Base-by-base conservation (phyloP, 2,797 vertebrate genomes). In the Chaetodon trifasciatus region DNA sequence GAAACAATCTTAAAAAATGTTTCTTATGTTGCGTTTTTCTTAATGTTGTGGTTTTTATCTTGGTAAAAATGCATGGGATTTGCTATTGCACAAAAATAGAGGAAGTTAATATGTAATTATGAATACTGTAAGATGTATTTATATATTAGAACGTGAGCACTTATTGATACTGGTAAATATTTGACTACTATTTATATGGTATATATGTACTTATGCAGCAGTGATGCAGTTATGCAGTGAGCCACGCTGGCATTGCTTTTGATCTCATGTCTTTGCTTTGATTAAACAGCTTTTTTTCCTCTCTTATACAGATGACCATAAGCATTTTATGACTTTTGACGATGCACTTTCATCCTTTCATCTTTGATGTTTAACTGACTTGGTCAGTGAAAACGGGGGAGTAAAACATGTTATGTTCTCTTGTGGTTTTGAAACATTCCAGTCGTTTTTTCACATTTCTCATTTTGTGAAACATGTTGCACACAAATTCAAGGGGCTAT, bases 41-140 rank as follows among this genome's bases (percentile, higher is more conserved):
- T 96, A 97, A 97, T 97, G 96, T 97, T 94, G 97, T 97, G 97
- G 95, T 97, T 97, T 94, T 91, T 97, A 97, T 97, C 93, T 97
- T 97, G 96, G 96, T 97, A 97, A 97, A 90, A 96, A 97, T 97
- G 97, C 97, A 98, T 98, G 97, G 96, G 94, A 95, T 96, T 97
- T 98, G 96, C 96, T 97, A 96, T 97, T 97, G 97, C 97, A 93
- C 96, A 97, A 96, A 96, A 96, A 95, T 97, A 97, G 96, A 97
- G 97, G 95, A 97, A 96, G 94, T 93, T 96, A 93, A 85, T 82
- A 90, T 92, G 93, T 94, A 93, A 93, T 94, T 94, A 96, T 96
- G 96, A 97, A 97, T 96, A 97, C 96, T 97, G 96, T 97, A 98
- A 97, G 96, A 97, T 96, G 97, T 96, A 97, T 98, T 97, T 98